phyloP scores from a whole-genome alignment of 2,797 vertebrate species.

The Microctenopoma lineatum region DNA sequence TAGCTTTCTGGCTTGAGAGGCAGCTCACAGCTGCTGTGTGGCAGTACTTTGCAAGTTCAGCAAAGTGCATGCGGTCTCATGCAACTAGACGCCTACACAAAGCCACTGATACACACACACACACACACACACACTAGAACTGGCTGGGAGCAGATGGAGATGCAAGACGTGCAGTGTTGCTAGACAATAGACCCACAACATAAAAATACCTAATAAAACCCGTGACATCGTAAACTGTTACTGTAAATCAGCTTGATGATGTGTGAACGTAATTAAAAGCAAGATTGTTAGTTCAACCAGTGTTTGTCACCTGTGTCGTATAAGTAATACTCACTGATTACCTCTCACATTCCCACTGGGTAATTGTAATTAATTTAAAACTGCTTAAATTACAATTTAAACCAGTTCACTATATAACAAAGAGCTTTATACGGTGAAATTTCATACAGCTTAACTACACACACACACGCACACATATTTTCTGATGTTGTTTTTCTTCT shows the following conservation, averaged over 20 bases:
- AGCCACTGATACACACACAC: conserved; percentile 4
- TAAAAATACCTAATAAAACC: not conserved
- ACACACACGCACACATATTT: too few species aligned
- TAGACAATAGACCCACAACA: conserved; percentile 13
- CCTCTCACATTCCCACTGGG: not conserved
- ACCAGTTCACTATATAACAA: not conserved
- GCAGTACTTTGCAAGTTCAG: conserved; percentile 72
- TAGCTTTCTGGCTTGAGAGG: conserved; percentile 50
- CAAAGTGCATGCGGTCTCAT: conserved; percentile 62
- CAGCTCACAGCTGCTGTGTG: conserved; percentile 57
- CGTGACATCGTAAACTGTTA: conserved; percentile 9
- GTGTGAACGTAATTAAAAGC: conserved; percentile 2
- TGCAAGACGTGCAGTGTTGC: conserved; percentile 40
- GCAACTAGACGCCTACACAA: conserved; percentile 34
- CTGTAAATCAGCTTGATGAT: not conserved
- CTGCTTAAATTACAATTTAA: not conserved
- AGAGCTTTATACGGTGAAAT: not conserved
- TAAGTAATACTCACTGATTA: not conserved
- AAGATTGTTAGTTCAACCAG: not conserved
- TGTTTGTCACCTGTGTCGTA: not conserved
- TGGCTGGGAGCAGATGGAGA: conserved; percentile 64
- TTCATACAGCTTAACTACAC: not conserved
- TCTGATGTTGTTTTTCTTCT: not conserved
- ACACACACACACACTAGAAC: conserved; percentile 26
- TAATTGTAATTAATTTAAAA: too few species aligned